These are phyloP conservation scores for Lycia hirtaria DNA, from an alignment of 2,888 invertebrate genomes.

Conservation along the genomic window DNA sequence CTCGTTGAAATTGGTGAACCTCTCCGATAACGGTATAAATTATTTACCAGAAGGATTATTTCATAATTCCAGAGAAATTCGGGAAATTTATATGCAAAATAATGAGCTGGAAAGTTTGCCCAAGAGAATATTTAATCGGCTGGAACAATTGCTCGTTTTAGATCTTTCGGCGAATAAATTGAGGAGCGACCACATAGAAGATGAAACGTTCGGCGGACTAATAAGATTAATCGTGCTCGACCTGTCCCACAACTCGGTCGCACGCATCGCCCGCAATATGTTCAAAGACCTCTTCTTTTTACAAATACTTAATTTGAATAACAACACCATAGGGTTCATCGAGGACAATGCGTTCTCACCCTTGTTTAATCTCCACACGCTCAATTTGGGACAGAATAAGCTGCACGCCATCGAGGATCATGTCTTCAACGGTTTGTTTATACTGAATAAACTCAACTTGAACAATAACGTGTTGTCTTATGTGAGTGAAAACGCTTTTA, in stretches of 20 bases:
- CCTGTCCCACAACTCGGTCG: constrained; percentile 92
- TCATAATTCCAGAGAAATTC: constrained; percentile 91
- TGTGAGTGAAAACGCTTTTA: constrained; percentile 92
- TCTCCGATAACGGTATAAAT: constrained; percentile 94
- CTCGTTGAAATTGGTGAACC: constrained; percentile 92
- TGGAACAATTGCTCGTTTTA: constrained; percentile 94
- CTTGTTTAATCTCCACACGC: constrained; percentile 94
- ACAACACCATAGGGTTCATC: constrained; percentile 93
- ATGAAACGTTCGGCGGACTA: constrained; percentile 93
- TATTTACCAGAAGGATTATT: constrained; percentile 93
- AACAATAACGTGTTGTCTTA: constrained; percentile 93
- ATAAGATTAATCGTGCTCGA: constrained; percentile 94
- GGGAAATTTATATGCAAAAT: constrained; percentile 93
- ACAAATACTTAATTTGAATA: constrained; percentile 93
- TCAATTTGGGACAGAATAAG: constrained; percentile 95
- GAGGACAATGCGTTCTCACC: constrained; percentile 95
- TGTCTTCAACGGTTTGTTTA: constrained; percentile 93
- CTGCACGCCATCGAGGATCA: constrained; percentile 91
- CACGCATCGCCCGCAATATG: constrained; percentile 91
- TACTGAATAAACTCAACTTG: constrained; percentile 92
- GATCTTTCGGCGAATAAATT: constrained; percentile 95
- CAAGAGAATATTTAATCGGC: constrained; percentile 92
- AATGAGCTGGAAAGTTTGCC: constrained; percentile 94
- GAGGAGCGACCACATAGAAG: constrained; percentile 93
- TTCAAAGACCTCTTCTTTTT: constrained; percentile 95